Evolutionary conservation across 2,113 vertebrate genomes (phyloP), one percentile per base, ranked within the genome.

Genomic region (Toxotes chatareus): DNA sequence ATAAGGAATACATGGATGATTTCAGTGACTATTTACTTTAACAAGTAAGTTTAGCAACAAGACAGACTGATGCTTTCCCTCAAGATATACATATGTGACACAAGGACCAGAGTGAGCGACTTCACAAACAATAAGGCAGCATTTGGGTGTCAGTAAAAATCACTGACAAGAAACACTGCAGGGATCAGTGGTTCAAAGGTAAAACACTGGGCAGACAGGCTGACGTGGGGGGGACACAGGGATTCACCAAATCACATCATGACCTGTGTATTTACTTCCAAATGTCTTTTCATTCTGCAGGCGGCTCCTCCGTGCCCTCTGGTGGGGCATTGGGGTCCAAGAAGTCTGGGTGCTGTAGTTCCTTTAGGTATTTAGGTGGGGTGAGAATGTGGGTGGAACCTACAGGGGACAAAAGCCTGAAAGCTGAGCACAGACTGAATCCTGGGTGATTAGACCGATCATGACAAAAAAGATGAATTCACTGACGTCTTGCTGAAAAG

Each of bases 331-430:
- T 97, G 82, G 97, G 97, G 93, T 99, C 98, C 94, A 97, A 91
- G 96, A 99, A 99, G 96, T 99, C 98, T 89, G 96, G 95, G 95
- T 99, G 98, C 94, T 98, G 97, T 90, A 99, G 97, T 92, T 98
- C 97, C 96, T 96, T 97, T 90, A 99, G 95, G 95, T 98, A 99
- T 93, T 97, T 99, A 89, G 94, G 95, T 83, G 98, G 98, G 86
- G 97, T 99, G 88, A 98, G 95, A 90, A 96, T 97, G 92, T 99
- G 97, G 90, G 97, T 99, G 94, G 97, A 96, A 92, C 98, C 98
- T 99, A 95, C 19, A 72, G 90, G 93, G 92, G 57, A 96, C 88
- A 96, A 93, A 95, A 96, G 91, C 76, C 90, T 94, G 93, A 92
- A 95, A 67, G 44, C 70, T 89, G 47, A 86, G 47, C 51, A 69